Evolutionary conservation across 2,113 vertebrate species (phyloP).

Genomic region (Tychaedon coryphoeus): DNA sequence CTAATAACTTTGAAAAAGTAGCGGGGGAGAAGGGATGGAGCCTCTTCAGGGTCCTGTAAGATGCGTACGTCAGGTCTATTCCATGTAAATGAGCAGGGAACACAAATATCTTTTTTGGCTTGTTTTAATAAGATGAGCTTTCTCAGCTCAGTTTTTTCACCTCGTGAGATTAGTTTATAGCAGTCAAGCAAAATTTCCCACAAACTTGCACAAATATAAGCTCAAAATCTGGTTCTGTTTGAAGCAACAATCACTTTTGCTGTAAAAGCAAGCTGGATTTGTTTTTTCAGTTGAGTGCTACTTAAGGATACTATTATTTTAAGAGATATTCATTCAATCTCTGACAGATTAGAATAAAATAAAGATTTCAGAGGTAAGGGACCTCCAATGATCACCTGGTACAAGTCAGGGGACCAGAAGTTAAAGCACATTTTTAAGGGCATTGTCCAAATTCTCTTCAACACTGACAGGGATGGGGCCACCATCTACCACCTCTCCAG

Average conservation of each 20-base stretch:
- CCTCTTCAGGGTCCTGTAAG: background rate
- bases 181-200: background rate
- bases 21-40: background rate
- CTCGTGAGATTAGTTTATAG: background rate
- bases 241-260: background rate
- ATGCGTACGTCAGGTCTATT: background rate
- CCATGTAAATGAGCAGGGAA: background rate
- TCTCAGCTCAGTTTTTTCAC: background rate
- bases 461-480: background rate
- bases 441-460: background rate
- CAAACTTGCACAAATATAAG: background rate
- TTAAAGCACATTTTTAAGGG: background rate
- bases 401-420: background rate
- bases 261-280: background rate
- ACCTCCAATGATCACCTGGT: background rate
- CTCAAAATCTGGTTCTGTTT: background rate
- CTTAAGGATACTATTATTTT: background rate
- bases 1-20: background rate
- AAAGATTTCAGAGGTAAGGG: background rate
- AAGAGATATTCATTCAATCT: background rate
- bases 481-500: background rate
- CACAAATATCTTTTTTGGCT: background rate
- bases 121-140: background rate
- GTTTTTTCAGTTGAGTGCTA: background rate
- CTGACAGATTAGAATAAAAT: background rate